phyloP scores from a whole-genome alignment of 1,140 invertebrate species.

The Hirudo medicinalis region DNA sequence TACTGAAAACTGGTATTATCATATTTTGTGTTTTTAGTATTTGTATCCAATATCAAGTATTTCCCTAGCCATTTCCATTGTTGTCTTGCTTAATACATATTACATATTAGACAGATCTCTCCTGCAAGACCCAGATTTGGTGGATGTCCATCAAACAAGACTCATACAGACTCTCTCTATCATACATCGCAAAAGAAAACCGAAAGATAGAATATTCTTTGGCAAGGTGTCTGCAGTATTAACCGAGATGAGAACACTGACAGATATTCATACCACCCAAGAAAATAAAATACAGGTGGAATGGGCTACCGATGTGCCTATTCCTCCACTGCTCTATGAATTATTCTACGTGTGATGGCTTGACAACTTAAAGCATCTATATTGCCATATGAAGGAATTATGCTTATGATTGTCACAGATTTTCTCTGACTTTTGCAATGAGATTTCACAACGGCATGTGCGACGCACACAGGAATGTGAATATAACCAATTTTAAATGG shows the following conservation, averaged over 20 bases:
- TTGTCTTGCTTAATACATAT: too few species aligned
- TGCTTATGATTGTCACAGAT: too few species aligned
- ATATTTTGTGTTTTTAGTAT: too few species aligned
- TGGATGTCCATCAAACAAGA: constrained; percentile 8
- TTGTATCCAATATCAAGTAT: too few species aligned
- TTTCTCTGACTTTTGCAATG: too few species aligned
- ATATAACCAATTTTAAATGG: too few species aligned
- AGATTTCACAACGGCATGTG: too few species aligned
- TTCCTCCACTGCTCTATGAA: constrained; percentile 20
- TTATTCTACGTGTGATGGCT: constrained; percentile 12
- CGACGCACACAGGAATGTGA: too few species aligned
- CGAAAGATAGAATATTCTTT: not conserved
- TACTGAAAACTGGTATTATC: too few species aligned
- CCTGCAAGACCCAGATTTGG: constrained; percentile 1
- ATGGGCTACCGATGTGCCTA: constrained; percentile 16
- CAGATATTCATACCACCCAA: constrained; percentile 13
- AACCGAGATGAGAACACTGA: constrained; percentile 16
- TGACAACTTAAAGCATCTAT: too few species aligned
- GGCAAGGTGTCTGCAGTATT: not conserved
- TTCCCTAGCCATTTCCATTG: too few species aligned
- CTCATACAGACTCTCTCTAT: constrained; percentile 10
- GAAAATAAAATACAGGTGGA: constrained; percentile 17
- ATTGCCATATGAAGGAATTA: too few species aligned
- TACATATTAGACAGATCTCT: constrained; percentile 12
- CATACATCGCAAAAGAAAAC: not conserved